These are phyloP conservation scores for Catotricha subobsoleta DNA, from an alignment of 2,888 invertebrate species.

Conservation along the genomic window DNA sequence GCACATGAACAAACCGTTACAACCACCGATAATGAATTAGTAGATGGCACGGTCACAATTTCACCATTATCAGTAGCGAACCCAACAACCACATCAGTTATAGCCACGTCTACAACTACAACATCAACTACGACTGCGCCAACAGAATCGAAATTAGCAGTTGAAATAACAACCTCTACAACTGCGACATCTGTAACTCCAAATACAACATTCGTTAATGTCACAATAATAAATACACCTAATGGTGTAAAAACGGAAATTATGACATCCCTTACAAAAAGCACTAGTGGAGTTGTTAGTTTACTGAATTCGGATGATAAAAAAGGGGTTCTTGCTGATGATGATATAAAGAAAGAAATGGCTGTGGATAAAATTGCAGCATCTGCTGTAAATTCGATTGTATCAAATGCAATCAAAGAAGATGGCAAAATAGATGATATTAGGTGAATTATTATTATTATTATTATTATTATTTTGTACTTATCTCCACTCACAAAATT, in stretches of 20 bases:
- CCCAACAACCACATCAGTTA: neutral
- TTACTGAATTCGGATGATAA: neutral
- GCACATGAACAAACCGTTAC: constrained; percentile 9
- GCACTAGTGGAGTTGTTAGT: neutral
- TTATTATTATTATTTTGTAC: too few species aligned
- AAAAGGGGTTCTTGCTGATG: neutral
- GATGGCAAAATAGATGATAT: neutral
- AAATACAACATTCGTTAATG: constrained; percentile 4
- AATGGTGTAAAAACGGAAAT: constrained; percentile 18
- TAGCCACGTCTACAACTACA: neutral
- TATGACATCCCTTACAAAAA: constrained; percentile 10
- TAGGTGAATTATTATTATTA: too few species aligned
- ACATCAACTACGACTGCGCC: constrained; percentile 2
- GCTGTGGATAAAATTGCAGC: constrained; percentile 4
- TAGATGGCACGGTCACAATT: neutral
- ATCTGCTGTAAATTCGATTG: constrained; percentile 4
- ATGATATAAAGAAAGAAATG: neutral
- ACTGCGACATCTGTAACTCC: neutral
- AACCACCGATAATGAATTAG: neutral
- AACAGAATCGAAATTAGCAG: neutral
- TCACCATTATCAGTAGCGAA: neutral
- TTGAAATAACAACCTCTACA: neutral
- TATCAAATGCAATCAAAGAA: constrained; percentile 4
- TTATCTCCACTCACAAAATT: too few species aligned
- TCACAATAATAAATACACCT: constrained; percentile 13